Percentiles rank a stretch among this genome's conserved stretches.
Conservation (phyloP, 2,113 vertebrate species). For the Asarcornis scutulata region DNA sequence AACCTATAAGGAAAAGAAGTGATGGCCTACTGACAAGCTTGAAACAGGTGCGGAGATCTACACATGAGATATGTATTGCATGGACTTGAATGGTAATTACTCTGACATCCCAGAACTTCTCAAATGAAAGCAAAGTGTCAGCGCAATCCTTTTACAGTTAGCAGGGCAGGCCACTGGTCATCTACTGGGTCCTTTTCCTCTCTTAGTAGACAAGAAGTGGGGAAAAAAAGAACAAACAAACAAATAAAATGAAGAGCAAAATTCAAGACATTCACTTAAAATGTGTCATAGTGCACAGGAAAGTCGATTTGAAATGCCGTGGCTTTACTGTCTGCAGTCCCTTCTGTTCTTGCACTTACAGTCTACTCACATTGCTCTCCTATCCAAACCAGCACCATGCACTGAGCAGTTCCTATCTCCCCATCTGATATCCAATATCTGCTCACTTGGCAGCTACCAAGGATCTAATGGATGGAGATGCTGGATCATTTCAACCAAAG, state of each 20-base stretch:
- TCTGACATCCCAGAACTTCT: slow-evolving; percentile 35
- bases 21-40: slow-evolving; percentile 79
- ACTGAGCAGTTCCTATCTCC: background rate
- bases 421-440: background rate
- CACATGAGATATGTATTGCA: background rate
- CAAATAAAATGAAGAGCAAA: background rate
- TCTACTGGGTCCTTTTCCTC: background rate
- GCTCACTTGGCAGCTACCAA: background rate
- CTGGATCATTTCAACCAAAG: background rate
- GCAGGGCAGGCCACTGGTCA: background rate
- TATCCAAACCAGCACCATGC: background rate
- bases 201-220: background rate
- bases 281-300: background rate
- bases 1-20: slow-evolving; percentile 87
- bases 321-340: background rate
- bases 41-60: slow-evolving; percentile 83
- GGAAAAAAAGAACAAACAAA: background rate
- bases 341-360: background rate
- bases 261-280: background rate
- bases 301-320: background rate
- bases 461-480: background rate
- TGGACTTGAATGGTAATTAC: slow-evolving; percentile 13
- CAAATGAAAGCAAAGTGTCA: slow-evolving; percentile 53
- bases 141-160: background rate
- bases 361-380: background rate